These are phyloP conservation scores for Eulithis testata DNA, from an alignment of 2,888 invertebrate species.

Conservation along the genomic window DNA sequence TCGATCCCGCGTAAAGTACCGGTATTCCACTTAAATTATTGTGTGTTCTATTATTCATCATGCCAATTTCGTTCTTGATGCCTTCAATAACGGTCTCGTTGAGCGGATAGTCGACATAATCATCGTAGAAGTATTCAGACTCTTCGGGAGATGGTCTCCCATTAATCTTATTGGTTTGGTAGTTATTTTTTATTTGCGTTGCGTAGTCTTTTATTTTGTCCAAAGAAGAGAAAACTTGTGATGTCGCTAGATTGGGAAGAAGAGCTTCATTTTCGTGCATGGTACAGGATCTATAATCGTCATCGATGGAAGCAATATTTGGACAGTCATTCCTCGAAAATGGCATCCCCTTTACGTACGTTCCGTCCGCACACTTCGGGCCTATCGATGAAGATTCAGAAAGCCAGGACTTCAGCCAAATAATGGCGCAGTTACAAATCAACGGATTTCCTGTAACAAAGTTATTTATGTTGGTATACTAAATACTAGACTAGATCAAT, in stretches of 20 bases:
- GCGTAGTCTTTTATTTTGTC: conserved; percentile 82
- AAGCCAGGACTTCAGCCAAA: conserved; percentile 94
- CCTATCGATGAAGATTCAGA: conserved; percentile 90
- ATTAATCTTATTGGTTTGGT: conserved; percentile 76
- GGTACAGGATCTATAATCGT: conserved; percentile 84
- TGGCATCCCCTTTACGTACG: conserved; percentile 89
- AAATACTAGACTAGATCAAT: no score
- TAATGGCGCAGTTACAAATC: conserved; percentile 91
- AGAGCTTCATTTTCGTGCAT: conserved; percentile 89
- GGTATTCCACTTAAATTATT: conserved; percentile 84
- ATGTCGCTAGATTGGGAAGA: conserved; percentile 80
- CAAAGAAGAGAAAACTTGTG: conserved; percentile 85
- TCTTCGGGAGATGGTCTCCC: conserved; percentile 88
- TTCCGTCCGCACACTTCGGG: conserved; percentile 92
- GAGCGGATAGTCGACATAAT: conserved; percentile 91
- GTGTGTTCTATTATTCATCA: conserved; percentile 67
- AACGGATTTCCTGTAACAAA: conserved; percentile 90
- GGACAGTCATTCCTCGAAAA: conserved; percentile 89
- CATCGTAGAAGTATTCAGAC: conserved; percentile 93
- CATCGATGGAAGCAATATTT: conserved; percentile 69
- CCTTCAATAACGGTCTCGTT: conserved; percentile 83
- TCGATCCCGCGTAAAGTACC: conserved; percentile 72
- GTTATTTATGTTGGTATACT: neutral
- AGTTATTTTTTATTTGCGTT: conserved; percentile 72
- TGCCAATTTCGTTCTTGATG: conserved; percentile 63